phyloP scores from a whole-genome alignment of 2,888 invertebrate genomes.

The Lithophane leautieri region DNA sequence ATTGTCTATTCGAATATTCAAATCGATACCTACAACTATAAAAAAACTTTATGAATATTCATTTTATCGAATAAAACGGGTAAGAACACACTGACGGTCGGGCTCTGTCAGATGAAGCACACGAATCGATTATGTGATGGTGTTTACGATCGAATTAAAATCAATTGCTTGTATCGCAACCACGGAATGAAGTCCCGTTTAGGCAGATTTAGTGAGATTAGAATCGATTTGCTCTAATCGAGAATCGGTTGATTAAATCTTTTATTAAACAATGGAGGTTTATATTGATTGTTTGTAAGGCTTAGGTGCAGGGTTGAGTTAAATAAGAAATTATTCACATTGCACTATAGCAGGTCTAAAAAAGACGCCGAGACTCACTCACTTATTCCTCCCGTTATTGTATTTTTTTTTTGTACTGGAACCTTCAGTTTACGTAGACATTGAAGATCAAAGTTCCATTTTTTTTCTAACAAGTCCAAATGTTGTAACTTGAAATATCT shows the following conservation, averaged over 20 bases:
- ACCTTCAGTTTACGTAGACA: neutral
- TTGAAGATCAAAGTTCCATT: neutral
- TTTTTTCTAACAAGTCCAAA: neutral
- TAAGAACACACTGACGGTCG: conserved; percentile 59
- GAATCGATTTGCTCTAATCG: conserved; percentile 71
- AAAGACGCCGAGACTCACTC: neutral
- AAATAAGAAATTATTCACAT: neutral
- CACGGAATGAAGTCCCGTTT: conserved; percentile 70
- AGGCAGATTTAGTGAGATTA: conserved; percentile 73
- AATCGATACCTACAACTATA: conserved; percentile 50
- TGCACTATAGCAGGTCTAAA: neutral
- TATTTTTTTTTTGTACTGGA: neutral
- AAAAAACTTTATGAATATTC: conserved; percentile 71
- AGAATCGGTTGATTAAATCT: conserved; percentile 54
- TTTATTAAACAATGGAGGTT: conserved; percentile 48
- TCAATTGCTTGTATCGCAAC: conserved; percentile 80
- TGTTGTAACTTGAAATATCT: neutral
- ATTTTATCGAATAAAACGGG: conserved; percentile 62
- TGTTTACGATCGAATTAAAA: conserved; percentile 88
- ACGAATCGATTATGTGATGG: conserved; percentile 82
- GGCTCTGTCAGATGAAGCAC: conserved; percentile 72
- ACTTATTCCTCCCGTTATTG: neutral
- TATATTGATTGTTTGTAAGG: conserved; percentile 18
- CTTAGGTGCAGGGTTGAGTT: neutral
- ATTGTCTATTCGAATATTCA: conserved; percentile 59